phyloP scores from a whole-genome alignment of 1,140 invertebrate genomes.

The Diorhabda elongata region DNA sequence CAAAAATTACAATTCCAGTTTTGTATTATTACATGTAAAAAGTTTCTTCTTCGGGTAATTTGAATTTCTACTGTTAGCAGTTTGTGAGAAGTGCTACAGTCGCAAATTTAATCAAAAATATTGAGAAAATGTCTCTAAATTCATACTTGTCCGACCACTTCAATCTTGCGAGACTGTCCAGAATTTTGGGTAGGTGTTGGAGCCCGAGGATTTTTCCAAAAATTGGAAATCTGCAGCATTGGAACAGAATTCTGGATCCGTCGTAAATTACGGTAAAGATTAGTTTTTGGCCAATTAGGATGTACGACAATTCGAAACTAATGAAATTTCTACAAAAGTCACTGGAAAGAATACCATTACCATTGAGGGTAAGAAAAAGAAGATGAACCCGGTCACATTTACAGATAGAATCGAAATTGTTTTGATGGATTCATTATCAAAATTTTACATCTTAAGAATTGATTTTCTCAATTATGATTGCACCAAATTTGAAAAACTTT shows the following conservation, averaged over 20 bases:
- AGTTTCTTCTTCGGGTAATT: too few relatives aligned
- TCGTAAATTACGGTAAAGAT: slow-evolving; percentile 52
- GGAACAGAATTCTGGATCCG: slow-evolving; percentile 48
- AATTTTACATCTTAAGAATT: too few relatives aligned
- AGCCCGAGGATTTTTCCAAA: slow-evolving; percentile 34
- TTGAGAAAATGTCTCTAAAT: slow-evolving; percentile 27
- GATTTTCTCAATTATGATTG: too few relatives aligned
- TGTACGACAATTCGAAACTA: slow-evolving; percentile 73
- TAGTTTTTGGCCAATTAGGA: slow-evolving; percentile 59
- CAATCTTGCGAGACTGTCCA: slow-evolving; percentile 24
- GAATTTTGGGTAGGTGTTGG: slow-evolving; percentile 37
- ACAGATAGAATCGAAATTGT: slow-evolving; percentile 49
- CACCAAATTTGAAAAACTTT: too few relatives aligned
- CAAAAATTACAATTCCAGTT: too few relatives aligned
- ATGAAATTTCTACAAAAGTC: slow-evolving; percentile 76
- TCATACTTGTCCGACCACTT: slow-evolving; percentile 20
- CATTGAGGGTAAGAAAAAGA: slow-evolving; percentile 64
- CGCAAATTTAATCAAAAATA: too few relatives aligned
- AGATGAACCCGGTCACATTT: slow-evolving; percentile 62
- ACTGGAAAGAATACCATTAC: slow-evolving; percentile 58
- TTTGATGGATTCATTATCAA: too few relatives aligned
- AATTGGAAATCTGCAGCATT: slow-evolving; percentile 39
- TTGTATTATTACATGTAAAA: too few relatives aligned
- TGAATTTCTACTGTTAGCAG: too few relatives aligned
- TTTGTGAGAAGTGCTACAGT: too few relatives aligned